phyloP scores from a whole-genome alignment of 2,888 invertebrate species.

The Hydrotaea diabolus region DNA sequence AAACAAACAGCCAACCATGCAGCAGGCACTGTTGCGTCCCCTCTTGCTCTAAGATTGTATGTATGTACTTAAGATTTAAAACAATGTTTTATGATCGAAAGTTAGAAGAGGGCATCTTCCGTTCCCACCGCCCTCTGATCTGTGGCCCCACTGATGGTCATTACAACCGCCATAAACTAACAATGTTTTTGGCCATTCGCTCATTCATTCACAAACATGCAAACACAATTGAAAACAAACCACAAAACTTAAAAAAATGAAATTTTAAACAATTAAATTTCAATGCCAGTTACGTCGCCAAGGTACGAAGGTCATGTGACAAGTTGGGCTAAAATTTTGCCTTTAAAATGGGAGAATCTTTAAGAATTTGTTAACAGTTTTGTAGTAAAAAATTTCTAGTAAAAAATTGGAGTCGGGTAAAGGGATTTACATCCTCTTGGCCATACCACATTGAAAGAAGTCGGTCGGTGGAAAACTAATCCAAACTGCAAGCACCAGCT shows the following conservation, averaged over 20 bases:
- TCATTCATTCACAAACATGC: conserved; percentile 5
- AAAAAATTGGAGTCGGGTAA: no score
- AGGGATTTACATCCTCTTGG: no score
- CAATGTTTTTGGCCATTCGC: neutral
- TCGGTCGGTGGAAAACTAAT: no score
- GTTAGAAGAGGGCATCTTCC: conserved; percentile 18
- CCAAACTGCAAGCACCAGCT: no score
- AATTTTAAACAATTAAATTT: conserved; percentile 40
- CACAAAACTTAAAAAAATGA: conserved; percentile 21
- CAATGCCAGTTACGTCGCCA: conserved; percentile 46
- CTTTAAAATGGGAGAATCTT: no score
- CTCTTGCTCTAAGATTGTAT: neutral
- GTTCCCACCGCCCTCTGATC: no score
- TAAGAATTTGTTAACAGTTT: no score
- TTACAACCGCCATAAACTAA: conserved; percentile 8
- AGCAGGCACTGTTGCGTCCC: neutral
- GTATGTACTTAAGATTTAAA: conserved; percentile 3
- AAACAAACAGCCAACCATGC: neutral
- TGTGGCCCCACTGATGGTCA: neutral
- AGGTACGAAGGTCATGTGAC: neutral
- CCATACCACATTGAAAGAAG: no score
- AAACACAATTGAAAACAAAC: conserved; percentile 13
- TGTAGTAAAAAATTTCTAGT: no score
- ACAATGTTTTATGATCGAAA: conserved; percentile 17
- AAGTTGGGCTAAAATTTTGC: no score